phyloP scores from a whole-genome alignment of 2,113 vertebrate genomes.

The Cyanoramphus novaezelandiae region DNA sequence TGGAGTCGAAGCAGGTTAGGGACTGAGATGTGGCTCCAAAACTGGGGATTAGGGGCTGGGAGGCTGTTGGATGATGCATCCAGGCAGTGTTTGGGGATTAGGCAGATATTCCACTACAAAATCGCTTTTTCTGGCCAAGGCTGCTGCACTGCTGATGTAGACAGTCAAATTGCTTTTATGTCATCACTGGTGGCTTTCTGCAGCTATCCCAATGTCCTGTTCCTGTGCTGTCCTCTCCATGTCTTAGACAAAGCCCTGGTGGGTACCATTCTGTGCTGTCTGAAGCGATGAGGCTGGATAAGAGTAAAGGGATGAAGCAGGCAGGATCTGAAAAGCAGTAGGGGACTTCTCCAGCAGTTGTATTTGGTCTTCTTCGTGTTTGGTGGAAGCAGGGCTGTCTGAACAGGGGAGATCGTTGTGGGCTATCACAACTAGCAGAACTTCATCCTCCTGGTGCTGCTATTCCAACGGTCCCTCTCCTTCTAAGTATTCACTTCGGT shows the following conservation, averaged over 20 bases:
- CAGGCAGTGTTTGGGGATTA: neutral
- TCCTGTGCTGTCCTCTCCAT: neutral
- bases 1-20: neutral
- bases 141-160: neutral
- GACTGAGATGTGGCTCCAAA: neutral
- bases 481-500: neutral
- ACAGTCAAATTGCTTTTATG: neutral
- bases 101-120: neutral
- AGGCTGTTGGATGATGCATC: neutral
- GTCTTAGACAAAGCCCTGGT: neutral
- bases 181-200: neutral
- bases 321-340: neutral
- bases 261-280: neutral
- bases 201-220: neutral
- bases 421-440: neutral
- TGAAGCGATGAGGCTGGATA: neutral
- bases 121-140: neutral
- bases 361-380: neutral
- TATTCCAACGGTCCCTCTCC: neutral
- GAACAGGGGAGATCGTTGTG: neutral
- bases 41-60: neutral
- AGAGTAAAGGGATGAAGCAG: neutral
- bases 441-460: neutral
- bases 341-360: neutral
- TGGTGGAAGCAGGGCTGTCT: neutral